A percentile compares a stretch with the other conserved stretches of the same genome.
phyloP scores from a whole-genome alignment of 2,113 vertebrate species.

The Melanocharis versteri region DNA sequence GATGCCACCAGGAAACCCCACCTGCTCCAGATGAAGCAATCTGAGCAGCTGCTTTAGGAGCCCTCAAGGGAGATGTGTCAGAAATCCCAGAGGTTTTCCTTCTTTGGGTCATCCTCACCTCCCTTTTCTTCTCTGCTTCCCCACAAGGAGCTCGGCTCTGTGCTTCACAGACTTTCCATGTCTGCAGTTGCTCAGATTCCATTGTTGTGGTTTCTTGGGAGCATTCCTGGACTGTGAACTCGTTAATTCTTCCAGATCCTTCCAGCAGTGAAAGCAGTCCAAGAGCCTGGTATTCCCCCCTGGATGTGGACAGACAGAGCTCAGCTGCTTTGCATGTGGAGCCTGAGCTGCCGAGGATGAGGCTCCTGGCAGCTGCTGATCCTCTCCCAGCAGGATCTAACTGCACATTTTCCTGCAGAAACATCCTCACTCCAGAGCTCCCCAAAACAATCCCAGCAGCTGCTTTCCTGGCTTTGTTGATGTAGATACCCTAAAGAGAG shows the following conservation, averaged over 20 bases:
- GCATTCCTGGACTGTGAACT: not conserved
- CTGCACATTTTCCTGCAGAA: not conserved
- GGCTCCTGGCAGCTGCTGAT: not conserved
- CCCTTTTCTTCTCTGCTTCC: not conserved
- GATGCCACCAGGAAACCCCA: not conserved
- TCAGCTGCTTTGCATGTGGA: not conserved
- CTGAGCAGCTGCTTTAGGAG: not conserved
- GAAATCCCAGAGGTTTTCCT: not conserved
- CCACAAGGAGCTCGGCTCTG: not conserved
- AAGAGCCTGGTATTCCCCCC: not conserved
- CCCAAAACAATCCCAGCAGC: conserved; percentile 4
- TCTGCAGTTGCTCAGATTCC: not conserved
- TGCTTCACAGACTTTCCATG: not conserved
- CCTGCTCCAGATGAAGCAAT: not conserved
- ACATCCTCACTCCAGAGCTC: not conserved
- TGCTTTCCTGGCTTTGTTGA: conserved; percentile 33
- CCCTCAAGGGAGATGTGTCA: not conserved
- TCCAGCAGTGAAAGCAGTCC: not conserved
- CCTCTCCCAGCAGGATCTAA: not conserved
- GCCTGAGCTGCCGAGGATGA: not conserved
- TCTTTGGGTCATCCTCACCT: not conserved
- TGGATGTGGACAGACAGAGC: not conserved
- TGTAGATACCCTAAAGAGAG: not conserved
- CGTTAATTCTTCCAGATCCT: not conserved
- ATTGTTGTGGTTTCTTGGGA: not conserved